Percentiles rank a stretch among this genome's conserved stretches.
These are phyloP conservation scores for Nibea albiflora DNA, from an alignment of 2,113 vertebrate species.

Conservation along the genomic window DNA sequence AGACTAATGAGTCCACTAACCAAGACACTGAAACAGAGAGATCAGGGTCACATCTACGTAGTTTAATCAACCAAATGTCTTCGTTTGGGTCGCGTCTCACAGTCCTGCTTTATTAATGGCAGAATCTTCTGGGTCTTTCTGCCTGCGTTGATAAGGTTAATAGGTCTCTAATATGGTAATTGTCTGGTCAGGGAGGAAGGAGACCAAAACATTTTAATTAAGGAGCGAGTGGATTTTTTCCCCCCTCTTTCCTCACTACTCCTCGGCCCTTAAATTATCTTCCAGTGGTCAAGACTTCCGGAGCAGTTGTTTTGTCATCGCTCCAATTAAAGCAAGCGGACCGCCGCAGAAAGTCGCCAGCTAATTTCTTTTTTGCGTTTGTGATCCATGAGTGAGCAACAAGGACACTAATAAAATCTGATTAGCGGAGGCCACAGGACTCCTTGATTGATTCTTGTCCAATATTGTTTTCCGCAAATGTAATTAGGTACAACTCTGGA, in stretches of 20 bases:
- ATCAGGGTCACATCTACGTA: neutral
- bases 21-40: conserved; percentile 47
- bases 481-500: conserved; percentile 57
- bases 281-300: conserved; percentile 67
- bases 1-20: conserved; percentile 52
- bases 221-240: conserved; percentile 48
- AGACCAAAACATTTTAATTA: conserved; percentile 76
- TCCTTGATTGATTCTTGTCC: conserved; percentile 74
- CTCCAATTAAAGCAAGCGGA: conserved; percentile 73
- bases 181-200: conserved; percentile 65
- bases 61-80: conserved; percentile 67
- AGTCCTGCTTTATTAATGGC: conserved; percentile 54
- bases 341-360: conserved; percentile 39
- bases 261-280: conserved; percentile 67
- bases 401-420: conserved; percentile 67
- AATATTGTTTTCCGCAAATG: conserved; percentile 61
- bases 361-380: conserved; percentile 61
- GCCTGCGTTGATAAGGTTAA: conserved; percentile 69
- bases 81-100: conserved; percentile 30
- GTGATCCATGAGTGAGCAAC: conserved; percentile 76
- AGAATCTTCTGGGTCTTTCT: conserved; percentile 61
- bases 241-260: conserved; percentile 33
- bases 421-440: conserved; percentile 57
- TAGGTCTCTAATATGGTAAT: conserved; percentile 67
- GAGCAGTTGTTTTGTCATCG: conserved; percentile 65